phyloP scores from a whole-genome alignment of 2,888 invertebrate genomes.

The Marronus borbonicus region DNA sequence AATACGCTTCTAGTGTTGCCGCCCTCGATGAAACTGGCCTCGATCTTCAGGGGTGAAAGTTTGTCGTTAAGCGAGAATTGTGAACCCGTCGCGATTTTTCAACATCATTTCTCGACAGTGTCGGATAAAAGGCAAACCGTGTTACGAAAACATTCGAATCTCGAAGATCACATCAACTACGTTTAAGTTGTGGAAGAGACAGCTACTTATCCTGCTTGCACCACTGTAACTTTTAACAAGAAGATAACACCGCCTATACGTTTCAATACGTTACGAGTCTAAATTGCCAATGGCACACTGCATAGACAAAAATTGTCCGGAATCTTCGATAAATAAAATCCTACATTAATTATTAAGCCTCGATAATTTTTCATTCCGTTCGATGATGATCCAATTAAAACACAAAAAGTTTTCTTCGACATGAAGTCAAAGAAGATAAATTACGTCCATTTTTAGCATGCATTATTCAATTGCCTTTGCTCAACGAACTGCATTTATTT shows the following conservation, averaged over 20 bases:
- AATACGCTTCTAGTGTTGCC: conserved; percentile 56
- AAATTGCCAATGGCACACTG: neutral
- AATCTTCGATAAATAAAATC: neutral
- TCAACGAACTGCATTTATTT: conserved; percentile 37
- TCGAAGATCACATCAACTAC: conserved; percentile 54
- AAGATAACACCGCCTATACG: neutral
- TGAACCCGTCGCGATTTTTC: conserved; percentile 63
- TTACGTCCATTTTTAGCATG: conserved; percentile 15
- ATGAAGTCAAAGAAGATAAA: conserved; percentile 31
- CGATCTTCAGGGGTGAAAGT: conserved; percentile 53
- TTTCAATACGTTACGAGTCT: neutral
- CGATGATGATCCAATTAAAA: conserved; percentile 16
- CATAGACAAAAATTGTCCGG: neutral
- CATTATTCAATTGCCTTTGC: conserved; percentile 30
- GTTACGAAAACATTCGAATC: conserved; percentile 63
- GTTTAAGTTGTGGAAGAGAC: conserved; percentile 47
- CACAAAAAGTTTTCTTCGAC: conserved; percentile 7
- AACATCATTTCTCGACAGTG: conserved; percentile 62
- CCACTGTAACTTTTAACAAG: neutral
- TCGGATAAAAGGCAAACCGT: conserved; percentile 64
- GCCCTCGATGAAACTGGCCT: conserved; percentile 16
- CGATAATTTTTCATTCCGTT: neutral
- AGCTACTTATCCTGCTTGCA: conserved; percentile 3
- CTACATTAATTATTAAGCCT: neutral
- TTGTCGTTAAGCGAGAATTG: conserved; percentile 60